Evolutionary conservation across 2,113 vertebrate species (phyloP), one percentile per base, ranked within the genome.

Genomic region (Stigmatopora argus): DNA sequence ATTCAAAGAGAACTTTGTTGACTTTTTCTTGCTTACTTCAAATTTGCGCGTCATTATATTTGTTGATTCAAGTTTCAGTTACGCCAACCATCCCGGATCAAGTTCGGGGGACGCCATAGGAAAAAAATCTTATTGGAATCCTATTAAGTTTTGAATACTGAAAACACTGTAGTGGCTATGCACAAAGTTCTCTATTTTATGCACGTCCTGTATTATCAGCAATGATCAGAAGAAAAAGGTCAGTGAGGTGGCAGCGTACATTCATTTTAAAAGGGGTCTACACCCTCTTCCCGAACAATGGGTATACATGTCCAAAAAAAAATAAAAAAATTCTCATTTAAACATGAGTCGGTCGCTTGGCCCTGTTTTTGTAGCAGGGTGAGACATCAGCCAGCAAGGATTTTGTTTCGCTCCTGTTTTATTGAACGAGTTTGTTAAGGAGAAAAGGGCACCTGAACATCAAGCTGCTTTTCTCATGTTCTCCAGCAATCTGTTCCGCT

Each of bases 241-340:
- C 71, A 61, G 19, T 57, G 60, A 59, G 67, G 65, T 59, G 48
- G 65, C 58, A 10, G 47, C 31, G 74, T 12, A 71, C 34, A 61
- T 38, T 63, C 62, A 71, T 73, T 75, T 55, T 31, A 73, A 71
- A 45, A 2, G 13, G 55, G 41, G 67, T 26, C 67, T 18, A 41
- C 53, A 48, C 61, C 65, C 65, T 78, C 53, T 64, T 74, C 70
- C 26, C 57, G 69, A 79, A 85, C 85, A 87, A 85, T 83, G 70
- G 68, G 41, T 52, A 58, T 46, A 26, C 45, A 35, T 70, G 44
- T 53, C 26, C 26, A 31, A 35, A 59, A 53, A 63, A 65, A 23
- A n/a, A n/a, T n/a, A n/a, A n/a, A n/a, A n/a, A n/a, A n/a, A n/a
- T n/a, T n/a, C n/a, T n/a, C 7, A n/a, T 55, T 60, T 51, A 23